Conservation (phyloP, 2,888 invertebrate species). For the Ephialtes manifestator region DNA sequence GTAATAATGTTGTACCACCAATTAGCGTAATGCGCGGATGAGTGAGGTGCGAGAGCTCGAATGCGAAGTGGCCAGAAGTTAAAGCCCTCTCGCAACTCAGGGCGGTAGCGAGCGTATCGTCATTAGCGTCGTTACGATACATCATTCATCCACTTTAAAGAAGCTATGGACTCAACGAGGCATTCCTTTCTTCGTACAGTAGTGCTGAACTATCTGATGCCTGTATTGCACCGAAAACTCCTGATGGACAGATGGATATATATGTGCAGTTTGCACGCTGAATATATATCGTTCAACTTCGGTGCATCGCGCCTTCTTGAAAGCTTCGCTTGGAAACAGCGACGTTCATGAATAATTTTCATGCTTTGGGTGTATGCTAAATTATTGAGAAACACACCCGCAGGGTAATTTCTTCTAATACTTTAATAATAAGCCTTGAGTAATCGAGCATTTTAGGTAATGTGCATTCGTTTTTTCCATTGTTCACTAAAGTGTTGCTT, state of each 20-base stretch:
- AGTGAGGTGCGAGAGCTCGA: conserved; percentile 30
- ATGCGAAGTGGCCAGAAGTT: conserved; percentile 24
- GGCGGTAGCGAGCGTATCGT: conserved; percentile 73
- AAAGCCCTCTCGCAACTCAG: conserved; percentile 54
- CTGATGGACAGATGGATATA: conserved; percentile 13
- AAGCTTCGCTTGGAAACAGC: conserved; percentile 39
- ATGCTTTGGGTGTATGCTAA: conserved; percentile 41
- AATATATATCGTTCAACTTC: conserved; percentile 55
- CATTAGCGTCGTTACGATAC: conserved; percentile 75
- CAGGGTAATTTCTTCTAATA: conserved; percentile 62
- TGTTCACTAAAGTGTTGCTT: conserved; percentile 33
- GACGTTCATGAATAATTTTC: conserved; percentile 63
- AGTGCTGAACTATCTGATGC: conserved; percentile 11
- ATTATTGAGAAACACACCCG: conserved; percentile 56
- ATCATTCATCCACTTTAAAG: conserved; percentile 71
- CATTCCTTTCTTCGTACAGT: conserved; percentile 57
- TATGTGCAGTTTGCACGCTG: conserved; percentile 33
- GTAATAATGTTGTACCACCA: conserved; percentile 83
- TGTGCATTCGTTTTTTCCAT: conserved; percentile 40
- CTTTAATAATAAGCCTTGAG: conserved; percentile 59
- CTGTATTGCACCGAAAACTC: conserved; percentile 56
- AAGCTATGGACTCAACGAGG: conserved; percentile 67
- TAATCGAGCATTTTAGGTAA: conserved; percentile 47
- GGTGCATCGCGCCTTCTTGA: conserved; percentile 38
- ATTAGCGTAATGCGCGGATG: conserved; percentile 76